phyloP scores from a whole-genome alignment of 2,113 vertebrate genomes.

The Ctenodactylus gundi region DNA sequence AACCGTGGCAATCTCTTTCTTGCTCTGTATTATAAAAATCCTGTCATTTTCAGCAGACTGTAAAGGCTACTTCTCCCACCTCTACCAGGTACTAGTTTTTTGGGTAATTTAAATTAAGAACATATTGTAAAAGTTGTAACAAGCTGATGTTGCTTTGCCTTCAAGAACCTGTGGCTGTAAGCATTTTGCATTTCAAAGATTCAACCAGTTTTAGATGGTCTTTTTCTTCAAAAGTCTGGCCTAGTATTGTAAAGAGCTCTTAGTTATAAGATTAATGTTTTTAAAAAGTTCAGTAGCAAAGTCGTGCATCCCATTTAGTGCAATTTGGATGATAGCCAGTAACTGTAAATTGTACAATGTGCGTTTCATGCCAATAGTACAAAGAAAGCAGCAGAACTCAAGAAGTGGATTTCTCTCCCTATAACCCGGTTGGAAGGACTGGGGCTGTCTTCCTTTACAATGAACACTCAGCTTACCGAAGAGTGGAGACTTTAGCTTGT shows the following conservation, averaged over 20 bases:
- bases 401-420: neutral
- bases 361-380: neutral
- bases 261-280: neutral
- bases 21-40: neutral
- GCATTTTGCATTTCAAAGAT: slow-evolving; percentile 16
- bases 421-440: neutral
- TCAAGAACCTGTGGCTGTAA: neutral
- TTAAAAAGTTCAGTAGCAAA: neutral
- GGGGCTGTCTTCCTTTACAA: neutral
- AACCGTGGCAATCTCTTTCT: neutral
- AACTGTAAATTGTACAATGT: neutral
- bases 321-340: neutral
- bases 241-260: neutral
- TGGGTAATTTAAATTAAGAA: neutral
- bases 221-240: slow-evolving; percentile 25
- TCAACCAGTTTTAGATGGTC: neutral
- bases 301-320: neutral
- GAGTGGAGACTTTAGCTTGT: slow-evolving; percentile 78
- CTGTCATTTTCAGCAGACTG: neutral
- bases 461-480: slow-evolving; percentile 75
- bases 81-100: neutral
- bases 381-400: neutral
- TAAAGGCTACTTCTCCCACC: too few relatives aligned
- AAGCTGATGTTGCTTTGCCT: neutral
- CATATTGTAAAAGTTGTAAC: neutral